phyloP scores from a whole-genome alignment of 1,140 invertebrate genomes.

The Saxidomus purpurata region DNA sequence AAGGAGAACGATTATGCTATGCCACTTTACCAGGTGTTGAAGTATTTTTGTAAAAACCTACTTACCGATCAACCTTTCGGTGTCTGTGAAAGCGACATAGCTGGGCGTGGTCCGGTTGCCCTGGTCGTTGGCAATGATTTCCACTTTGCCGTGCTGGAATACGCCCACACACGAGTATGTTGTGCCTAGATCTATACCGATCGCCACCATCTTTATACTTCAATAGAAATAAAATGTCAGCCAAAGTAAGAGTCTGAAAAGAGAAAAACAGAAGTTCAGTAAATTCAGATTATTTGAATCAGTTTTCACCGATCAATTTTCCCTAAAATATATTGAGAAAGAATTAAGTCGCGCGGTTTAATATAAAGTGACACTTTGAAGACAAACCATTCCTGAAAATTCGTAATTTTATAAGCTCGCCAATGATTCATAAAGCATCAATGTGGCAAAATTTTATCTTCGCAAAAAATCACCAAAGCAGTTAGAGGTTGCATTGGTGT shows the following conservation, averaged over 20 bases:
- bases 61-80: constrained; percentile 93
- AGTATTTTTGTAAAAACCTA: too few relatives aligned
- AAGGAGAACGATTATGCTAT: too few relatives aligned
- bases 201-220: constrained; percentile 75
- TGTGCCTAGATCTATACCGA: constrained; percentile 88
- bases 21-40: too few relatives aligned
- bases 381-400: too few relatives aligned
- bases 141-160: constrained; percentile 92
- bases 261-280: background rate
- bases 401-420: too few relatives aligned
- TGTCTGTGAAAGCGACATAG: constrained; percentile 96
- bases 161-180: constrained; percentile 88
- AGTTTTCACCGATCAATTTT: background rate
- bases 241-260: background rate
- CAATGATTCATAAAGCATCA: too few relatives aligned
- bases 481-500: too few relatives aligned
- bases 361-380: background rate
- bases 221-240: background rate
- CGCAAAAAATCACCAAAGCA: too few relatives aligned
- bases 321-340: background rate
- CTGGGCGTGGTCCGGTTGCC: constrained; percentile 94
- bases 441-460: too few relatives aligned
- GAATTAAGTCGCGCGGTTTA: background rate
- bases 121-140: constrained; percentile 97
- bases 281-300: background rate